phyloP scores from a whole-genome alignment of 2,797 vertebrate species.

The Xiphorhynchus erythropygius region DNA sequence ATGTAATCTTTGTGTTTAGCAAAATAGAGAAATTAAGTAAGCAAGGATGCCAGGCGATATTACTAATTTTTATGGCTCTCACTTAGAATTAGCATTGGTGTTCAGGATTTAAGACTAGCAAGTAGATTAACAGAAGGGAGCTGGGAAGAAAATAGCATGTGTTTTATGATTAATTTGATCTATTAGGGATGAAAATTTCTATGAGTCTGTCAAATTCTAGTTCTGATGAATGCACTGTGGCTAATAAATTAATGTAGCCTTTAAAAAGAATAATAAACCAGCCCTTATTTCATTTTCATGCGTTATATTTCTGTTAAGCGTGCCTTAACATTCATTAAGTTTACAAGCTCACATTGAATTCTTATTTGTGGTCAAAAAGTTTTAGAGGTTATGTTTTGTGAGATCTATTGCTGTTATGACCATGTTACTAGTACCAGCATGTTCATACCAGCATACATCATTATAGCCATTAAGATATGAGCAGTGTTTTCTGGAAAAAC shows the following conservation, averaged over 20 bases:
- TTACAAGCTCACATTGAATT: conserved; percentile 4
- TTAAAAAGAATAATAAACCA: conserved; percentile 4
- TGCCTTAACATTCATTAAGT: conserved; percentile 6
- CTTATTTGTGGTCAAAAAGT: not conserved
- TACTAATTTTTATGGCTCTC: not conserved
- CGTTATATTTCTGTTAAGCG: not conserved
- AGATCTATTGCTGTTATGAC: not conserved
- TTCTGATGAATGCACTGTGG: not conserved
- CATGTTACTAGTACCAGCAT: not conserved
- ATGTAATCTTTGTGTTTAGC: not conserved
- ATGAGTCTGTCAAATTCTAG: not conserved
- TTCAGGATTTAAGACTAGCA: conserved; percentile 10
- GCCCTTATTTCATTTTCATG: not conserved
- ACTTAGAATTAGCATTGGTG: not conserved
- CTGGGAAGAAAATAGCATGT: not conserved
- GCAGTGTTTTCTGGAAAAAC: not conserved
- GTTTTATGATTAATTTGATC: not conserved
- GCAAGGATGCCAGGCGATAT: not conserved
- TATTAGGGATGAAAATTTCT: not conserved
- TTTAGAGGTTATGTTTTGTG: not conserved
- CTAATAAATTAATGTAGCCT: conserved; percentile 3
- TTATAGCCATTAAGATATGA: not conserved
- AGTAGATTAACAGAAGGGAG: not conserved
- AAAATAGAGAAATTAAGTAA: not conserved
- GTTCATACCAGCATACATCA: not conserved